These are phyloP conservation scores for Reticulitermes speratus DNA, from an alignment of 1,140 invertebrate species.

Conservation along the genomic window DNA sequence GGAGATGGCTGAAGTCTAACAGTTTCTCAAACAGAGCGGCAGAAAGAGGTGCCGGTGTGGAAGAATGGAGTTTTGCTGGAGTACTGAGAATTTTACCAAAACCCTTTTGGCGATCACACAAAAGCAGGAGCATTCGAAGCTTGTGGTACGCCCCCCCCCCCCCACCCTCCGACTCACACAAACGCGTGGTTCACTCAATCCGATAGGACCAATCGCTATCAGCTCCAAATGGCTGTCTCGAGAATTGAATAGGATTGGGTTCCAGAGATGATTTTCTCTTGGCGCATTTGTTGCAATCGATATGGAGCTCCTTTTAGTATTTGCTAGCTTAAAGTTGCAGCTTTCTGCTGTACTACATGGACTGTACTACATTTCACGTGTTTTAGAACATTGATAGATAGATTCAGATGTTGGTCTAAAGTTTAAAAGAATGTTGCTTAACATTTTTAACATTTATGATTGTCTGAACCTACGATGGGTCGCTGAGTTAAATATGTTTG, in stretches of 20 bases:
- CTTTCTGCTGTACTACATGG: background rate
- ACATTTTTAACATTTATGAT: background rate
- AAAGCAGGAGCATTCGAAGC: conserved; percentile 8
- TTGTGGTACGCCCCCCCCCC: background rate
- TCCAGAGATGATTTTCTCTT: conserved; percentile 4
- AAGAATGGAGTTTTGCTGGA: background rate
- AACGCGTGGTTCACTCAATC: conserved; percentile 17
- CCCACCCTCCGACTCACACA: background rate
- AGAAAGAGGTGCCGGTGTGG: background rate
- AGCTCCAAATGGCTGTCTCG: conserved; percentile 16
- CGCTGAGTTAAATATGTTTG: background rate
- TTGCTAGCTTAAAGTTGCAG: background rate
- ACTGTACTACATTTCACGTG: background rate
- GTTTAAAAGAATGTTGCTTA: background rate
- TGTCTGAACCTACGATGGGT: background rate
- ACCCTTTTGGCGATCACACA: conserved; percentile 14
- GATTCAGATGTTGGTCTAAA: background rate
- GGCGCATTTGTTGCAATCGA: conserved; percentile 14
- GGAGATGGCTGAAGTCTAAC: background rate
- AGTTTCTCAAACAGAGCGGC: background rate
- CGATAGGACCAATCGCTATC: conserved; percentile 14
- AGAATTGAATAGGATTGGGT: conserved; percentile 18
- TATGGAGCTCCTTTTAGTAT: background rate
- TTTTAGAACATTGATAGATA: background rate
- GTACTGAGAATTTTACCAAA: background rate